Percentiles rank a stretch among this genome's conserved stretches.
phyloP scores from a whole-genome alignment of 2,797 vertebrate genomes.

The Naso thynnoides region DNA sequence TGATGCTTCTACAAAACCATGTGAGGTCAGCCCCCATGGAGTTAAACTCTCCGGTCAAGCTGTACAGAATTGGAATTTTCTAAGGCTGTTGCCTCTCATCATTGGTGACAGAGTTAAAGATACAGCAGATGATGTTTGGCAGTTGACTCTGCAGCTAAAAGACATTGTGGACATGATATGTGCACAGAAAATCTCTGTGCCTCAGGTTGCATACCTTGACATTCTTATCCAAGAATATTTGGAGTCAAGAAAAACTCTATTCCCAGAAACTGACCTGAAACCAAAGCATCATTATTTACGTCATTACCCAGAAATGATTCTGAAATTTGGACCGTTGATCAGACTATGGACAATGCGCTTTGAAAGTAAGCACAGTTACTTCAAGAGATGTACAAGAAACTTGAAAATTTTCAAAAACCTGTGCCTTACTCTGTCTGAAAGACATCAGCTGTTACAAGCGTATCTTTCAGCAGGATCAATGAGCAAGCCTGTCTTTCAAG shows the following conservation, averaged over 20 bases:
- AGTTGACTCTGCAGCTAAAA: slow-evolving; percentile 26
- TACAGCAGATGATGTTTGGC: slow-evolving; percentile 27
- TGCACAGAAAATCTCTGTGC: slow-evolving; percentile 23
- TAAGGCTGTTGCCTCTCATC: slow-evolving; percentile 23
- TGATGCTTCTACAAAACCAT: slow-evolving; percentile 15
- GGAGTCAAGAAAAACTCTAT: slow-evolving; percentile 34
- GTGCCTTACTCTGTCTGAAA: neutral
- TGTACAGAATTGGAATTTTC: slow-evolving; percentile 32
- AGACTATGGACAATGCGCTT: neutral
- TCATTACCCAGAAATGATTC: neutral
- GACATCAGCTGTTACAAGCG: neutral
- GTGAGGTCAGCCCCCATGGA: slow-evolving; percentile 16
- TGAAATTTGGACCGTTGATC: slow-evolving; percentile 1
- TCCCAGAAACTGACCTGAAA: slow-evolving; percentile 20
- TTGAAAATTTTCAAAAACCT: neutral
- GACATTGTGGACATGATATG: slow-evolving; percentile 31
- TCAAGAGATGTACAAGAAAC: neutral
- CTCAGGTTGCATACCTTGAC: slow-evolving; percentile 33
- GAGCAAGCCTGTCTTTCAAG: neutral
- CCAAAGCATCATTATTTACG: slow-evolving; percentile 15
- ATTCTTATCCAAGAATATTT: slow-evolving; percentile 49
- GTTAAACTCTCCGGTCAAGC: slow-evolving; percentile 18
- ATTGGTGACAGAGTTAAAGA: slow-evolving; percentile 35
- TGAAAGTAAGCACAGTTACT: neutral
- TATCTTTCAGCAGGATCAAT: slow-evolving; percentile 2